Evolutionary conservation across 2,797 vertebrate genomes (phyloP).

Genomic region (Arvicola amphibius): DNA sequence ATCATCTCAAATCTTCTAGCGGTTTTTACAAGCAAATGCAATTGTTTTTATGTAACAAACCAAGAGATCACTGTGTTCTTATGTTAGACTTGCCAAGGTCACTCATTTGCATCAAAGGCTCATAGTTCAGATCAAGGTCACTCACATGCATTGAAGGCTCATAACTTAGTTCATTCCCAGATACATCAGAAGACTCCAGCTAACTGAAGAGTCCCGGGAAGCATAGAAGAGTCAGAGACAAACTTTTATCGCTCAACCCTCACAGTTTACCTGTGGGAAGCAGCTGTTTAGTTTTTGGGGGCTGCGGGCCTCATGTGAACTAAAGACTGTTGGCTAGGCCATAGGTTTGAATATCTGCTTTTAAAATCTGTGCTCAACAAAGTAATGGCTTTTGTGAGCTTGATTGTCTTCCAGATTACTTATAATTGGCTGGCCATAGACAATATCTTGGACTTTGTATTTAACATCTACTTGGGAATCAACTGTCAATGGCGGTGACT

Average conservation of each 20-base stretch:
- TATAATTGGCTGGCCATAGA: neutral
- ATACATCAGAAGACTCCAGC: neutral
- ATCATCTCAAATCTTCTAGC: rapidly evolving
- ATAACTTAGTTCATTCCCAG: neutral
- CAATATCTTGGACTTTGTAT: neutral
- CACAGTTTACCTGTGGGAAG: neutral
- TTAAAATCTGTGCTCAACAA: neutral
- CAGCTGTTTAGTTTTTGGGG: neutral
- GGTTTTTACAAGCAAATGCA: neutral
- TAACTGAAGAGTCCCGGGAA: neutral
- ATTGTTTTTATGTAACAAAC: neutral
- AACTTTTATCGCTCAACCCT: neutral
- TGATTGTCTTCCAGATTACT: neutral
- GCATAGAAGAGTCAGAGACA: neutral
- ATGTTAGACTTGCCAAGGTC: neutral
- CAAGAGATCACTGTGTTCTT: neutral
- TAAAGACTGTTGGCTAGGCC: neutral
- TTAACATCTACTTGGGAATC: neutral
- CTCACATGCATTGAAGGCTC: rapidly evolving
- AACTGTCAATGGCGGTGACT: rapidly evolving
- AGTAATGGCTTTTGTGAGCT: neutral
- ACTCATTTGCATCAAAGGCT: rapidly evolving
- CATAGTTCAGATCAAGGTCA: neutral
- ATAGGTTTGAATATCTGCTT: neutral
- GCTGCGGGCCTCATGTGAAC: rapidly evolving